Conservation (phyloP, 2,888 invertebrate species). For the Drosophila setosimentum region DNA sequence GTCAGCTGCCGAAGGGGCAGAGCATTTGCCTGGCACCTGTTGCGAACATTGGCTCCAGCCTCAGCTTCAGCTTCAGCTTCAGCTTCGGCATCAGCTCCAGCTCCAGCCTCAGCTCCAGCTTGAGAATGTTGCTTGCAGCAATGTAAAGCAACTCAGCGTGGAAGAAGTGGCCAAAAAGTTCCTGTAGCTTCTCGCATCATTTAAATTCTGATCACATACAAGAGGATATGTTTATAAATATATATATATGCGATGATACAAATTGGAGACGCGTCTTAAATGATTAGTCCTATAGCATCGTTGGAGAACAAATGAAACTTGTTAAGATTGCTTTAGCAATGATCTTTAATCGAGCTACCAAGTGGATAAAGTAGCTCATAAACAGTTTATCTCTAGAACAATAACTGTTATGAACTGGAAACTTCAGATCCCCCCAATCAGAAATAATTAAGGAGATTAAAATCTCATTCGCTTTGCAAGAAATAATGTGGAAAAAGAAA, state of each 20-base stretch:
- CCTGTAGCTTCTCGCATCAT: background rate
- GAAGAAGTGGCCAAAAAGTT: background rate
- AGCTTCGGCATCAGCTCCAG: background rate
- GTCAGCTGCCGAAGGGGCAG: background rate
- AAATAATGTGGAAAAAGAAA: background rate
- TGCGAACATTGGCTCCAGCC: conserved; percentile 8
- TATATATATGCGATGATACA: background rate
- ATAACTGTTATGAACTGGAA: background rate
- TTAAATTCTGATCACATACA: background rate
- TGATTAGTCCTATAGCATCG: background rate
- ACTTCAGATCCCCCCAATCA: background rate
- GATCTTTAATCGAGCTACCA: background rate
- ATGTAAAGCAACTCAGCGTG: background rate
- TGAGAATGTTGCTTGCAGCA: background rate
- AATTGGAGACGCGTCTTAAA: background rate
- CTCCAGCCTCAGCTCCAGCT: background rate
- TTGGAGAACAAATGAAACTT: background rate
- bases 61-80: background rate
- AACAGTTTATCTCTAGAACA: background rate
- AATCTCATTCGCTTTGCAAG: background rate
- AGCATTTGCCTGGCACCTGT: conserved; percentile 15
- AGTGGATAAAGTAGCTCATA: background rate
- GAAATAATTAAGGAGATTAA: background rate
- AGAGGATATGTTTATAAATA: background rate
- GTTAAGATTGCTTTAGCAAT: background rate